phyloP scores from a whole-genome alignment of 2,888 invertebrate genomes.

The Idaea aversata region DNA sequence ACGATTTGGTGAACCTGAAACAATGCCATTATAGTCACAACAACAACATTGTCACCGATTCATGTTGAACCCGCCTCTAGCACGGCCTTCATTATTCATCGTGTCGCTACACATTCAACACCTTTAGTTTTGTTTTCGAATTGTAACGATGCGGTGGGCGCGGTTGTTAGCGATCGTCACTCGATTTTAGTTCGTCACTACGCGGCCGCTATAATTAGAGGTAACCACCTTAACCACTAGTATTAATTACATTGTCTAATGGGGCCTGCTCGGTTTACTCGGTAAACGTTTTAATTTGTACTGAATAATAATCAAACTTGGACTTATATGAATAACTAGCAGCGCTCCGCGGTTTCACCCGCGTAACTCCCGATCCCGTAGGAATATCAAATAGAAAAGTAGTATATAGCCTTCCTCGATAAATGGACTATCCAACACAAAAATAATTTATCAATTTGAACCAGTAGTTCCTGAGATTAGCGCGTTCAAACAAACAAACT shows the following conservation, averaged over 20 bases:
- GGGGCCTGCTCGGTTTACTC: conserved; percentile 61
- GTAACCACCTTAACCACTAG: conserved; percentile 66
- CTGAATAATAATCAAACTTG: conserved; percentile 18
- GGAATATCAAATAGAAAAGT: too few relatives aligned
- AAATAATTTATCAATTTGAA: too few relatives aligned
- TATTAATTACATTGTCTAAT: conserved; percentile 79
- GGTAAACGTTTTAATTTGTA: conserved; percentile 51
- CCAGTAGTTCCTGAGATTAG: too few relatives aligned
- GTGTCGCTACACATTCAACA: conserved; percentile 53
- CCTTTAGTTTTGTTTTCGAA: conserved; percentile 51
- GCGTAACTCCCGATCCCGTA: too few relatives aligned
- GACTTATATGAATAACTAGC: neutral
- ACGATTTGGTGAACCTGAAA: conserved; percentile 46
- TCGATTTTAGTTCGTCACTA: conserved; percentile 59
- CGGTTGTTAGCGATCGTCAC: conserved; percentile 60
- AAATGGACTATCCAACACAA: too few relatives aligned
- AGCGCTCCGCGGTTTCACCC: too few relatives aligned
- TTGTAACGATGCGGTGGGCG: conserved; percentile 51
- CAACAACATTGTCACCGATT: conserved; percentile 50
- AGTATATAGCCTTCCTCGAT: too few relatives aligned
- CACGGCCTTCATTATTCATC: conserved; percentile 57
- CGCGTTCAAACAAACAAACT: too few relatives aligned
- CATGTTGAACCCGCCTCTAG: conserved; percentile 33
- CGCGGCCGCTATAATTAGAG: conserved; percentile 69
- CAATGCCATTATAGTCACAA: conserved; percentile 56